These are phyloP conservation scores for Orius insidiosus DNA, from an alignment of 1,140 invertebrate species.

Conservation along the genomic window DNA sequence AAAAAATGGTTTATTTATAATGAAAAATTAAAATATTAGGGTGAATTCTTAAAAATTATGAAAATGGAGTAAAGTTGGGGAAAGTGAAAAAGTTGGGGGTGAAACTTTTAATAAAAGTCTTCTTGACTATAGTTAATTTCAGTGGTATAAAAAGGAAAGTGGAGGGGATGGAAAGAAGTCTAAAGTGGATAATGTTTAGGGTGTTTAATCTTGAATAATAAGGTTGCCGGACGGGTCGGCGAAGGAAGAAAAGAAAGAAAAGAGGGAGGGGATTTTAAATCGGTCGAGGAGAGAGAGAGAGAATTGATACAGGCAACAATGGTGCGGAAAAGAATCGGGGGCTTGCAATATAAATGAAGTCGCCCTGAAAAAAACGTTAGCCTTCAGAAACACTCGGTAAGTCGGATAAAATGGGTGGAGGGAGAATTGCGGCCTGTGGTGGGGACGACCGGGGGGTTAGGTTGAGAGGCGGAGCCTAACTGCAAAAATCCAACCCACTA, in stretches of 20 bases:
- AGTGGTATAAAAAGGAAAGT: constrained; percentile 3
- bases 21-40: no score
- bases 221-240: neutral
- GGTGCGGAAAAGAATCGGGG: constrained; percentile 12
- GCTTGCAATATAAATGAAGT: constrained; percentile 15
- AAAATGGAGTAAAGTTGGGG: neutral
- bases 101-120: neutral
- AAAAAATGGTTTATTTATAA: no score
- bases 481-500: constrained; percentile 17
- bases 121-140: neutral
- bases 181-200: neutral
- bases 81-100: neutral
- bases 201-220: neutral
- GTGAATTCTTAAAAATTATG: neutral
- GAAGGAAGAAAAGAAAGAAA: neutral
- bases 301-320: constrained; percentile 13
- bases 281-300: neutral
- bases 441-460: neutral
- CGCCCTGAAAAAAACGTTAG: constrained; percentile 12
- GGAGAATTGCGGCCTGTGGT: neutral
- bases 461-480: constrained; percentile 10
- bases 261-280: neutral
- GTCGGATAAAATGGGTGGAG: neutral
- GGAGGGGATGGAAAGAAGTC: neutral
- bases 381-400: constrained; percentile 13